These are phyloP conservation scores for Phodopus roborovskii DNA, from an alignment of 2,113 vertebrate genomes.

Conservation along the genomic window DNA sequence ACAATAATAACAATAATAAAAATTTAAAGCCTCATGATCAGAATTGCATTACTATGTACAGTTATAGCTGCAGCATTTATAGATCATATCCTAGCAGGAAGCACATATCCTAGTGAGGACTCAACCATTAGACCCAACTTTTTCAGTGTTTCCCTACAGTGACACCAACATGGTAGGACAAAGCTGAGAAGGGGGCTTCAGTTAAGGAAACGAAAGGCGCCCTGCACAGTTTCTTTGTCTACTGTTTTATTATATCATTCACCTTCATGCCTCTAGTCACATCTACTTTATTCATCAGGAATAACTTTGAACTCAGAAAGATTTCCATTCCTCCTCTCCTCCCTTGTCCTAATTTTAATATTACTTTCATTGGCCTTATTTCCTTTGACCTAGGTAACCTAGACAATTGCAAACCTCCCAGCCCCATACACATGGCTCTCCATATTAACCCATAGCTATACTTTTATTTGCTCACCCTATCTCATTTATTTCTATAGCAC, in stretches of 20 bases:
- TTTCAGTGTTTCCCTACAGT: neutral
- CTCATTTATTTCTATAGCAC: neutral
- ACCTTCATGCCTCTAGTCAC: neutral
- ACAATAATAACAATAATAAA: neutral
- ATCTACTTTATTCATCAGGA: neutral
- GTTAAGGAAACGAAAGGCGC: neutral
- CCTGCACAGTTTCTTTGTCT: neutral
- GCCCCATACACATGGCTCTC: no score
- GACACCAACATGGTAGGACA: neutral
- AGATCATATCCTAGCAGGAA: neutral
- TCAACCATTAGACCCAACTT: neutral
- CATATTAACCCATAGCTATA: neutral
- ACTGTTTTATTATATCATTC: neutral
- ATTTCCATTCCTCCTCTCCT: neutral
- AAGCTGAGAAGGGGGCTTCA: neutral
- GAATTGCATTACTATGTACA: neutral
- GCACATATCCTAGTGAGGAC: neutral
- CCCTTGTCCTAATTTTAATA: neutral
- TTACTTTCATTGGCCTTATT: neutral
- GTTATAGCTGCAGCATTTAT: neutral
- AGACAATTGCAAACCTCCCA: neutral
- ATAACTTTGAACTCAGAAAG: neutral
- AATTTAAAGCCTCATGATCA: neutral
- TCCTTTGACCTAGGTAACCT: no score
- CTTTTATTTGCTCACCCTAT: neutral